These are phyloP conservation scores for Hippocampus barbouri DNA, from an alignment of 2,113 vertebrate species.

Conservation along the genomic window DNA sequence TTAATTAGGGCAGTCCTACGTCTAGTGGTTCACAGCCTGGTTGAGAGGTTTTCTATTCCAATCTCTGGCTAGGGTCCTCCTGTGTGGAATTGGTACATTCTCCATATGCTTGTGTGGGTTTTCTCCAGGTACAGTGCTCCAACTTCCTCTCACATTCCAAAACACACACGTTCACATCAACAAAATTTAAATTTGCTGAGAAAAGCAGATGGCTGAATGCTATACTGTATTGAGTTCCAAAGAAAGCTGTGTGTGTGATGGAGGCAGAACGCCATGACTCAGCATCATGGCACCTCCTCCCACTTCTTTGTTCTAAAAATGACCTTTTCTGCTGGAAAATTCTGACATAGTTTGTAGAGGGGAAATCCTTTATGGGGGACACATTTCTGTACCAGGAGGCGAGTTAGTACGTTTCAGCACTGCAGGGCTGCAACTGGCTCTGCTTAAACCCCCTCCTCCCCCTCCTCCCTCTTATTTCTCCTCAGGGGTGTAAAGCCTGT, in stretches of 20 bases:
- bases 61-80: not conserved
- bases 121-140: not conserved
- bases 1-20: not conserved
- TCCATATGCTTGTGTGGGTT: not conserved
- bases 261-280: constrained; percentile 46
- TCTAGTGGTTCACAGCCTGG: not conserved
- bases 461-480: constrained; percentile 20
- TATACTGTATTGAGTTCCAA: no score
- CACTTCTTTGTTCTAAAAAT: constrained; percentile 38
- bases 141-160: not conserved
- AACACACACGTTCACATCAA: not conserved
- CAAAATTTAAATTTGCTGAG: not conserved
- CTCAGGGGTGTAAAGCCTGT: not conserved
- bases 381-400: constrained; percentile 60
- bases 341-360: constrained; percentile 20
- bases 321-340: constrained; percentile 54
- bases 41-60: not conserved
- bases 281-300: constrained; percentile 50
- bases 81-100: not conserved
- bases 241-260: constrained; percentile 31
- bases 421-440: constrained; percentile 42
- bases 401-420: constrained; percentile 58
- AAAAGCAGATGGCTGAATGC: not conserved
- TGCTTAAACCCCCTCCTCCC: constrained; percentile 31
- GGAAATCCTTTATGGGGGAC: constrained; percentile 39